Conservation (phyloP, 2,888 invertebrate genomes). For the Megamerina dolium region DNA sequence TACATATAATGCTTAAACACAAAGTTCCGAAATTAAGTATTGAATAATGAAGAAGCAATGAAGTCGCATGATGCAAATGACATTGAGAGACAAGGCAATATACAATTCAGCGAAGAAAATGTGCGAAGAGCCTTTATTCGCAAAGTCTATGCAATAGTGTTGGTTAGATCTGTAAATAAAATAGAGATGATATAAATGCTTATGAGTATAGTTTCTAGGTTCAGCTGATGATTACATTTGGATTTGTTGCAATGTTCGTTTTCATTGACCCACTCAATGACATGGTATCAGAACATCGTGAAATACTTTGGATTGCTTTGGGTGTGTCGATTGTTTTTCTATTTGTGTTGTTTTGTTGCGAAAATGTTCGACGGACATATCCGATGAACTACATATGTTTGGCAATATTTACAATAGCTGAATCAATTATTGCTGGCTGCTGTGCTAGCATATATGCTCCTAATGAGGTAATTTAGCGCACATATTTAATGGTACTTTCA, state of each 20-base stretch:
- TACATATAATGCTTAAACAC: too few relatives aligned
- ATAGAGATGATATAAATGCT: background rate
- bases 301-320: conserved; percentile 60
- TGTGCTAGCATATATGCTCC: conserved; percentile 57
- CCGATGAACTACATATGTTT: conserved; percentile 83
- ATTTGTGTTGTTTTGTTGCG: conserved; percentile 50
- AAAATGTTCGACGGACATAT: conserved; percentile 53
- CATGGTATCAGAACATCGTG: conserved; percentile 55
- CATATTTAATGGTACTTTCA: background rate
- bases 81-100: too few relatives aligned
- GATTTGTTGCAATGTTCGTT: conserved; percentile 66
- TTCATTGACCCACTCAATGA: conserved; percentile 56
- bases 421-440: conserved; percentile 69
- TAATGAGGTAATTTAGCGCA: conserved; percentile 42
- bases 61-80: too few relatives aligned
- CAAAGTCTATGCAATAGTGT: conserved; percentile 18
- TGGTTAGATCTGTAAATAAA: background rate
- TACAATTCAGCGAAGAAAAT: too few relatives aligned
- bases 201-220: conserved; percentile 38
- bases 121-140: conserved; percentile 17
- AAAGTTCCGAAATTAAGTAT: too few relatives aligned
- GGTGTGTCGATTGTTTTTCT: conserved; percentile 62
- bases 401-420: conserved; percentile 69
- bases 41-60: too few relatives aligned
- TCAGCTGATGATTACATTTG: conserved; percentile 69